These are phyloP conservation scores for Felis chaus DNA, from an alignment of 2,113 vertebrate species.

Conservation along the genomic window DNA sequence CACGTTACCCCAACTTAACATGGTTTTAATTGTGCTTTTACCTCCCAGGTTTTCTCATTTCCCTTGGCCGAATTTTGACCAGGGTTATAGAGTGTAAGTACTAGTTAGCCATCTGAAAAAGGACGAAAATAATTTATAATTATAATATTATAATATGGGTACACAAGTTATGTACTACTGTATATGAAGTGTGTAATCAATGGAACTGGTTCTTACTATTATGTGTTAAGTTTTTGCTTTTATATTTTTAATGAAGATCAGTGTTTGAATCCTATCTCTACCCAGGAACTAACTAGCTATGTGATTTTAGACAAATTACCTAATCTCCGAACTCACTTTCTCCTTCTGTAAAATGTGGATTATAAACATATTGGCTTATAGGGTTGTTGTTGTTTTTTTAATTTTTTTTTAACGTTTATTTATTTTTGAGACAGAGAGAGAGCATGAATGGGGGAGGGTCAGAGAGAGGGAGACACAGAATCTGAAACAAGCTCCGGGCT, in stretches of 20 bases:
- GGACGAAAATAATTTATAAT: not conserved
- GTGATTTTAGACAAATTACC: not conserved
- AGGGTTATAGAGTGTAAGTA: not conserved
- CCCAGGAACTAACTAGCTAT: not conserved
- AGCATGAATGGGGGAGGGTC: no score
- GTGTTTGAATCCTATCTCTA: not conserved
- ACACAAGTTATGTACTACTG: not conserved
- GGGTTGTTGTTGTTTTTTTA: not conserved
- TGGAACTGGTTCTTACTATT: not conserved
- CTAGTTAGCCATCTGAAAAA: not conserved
- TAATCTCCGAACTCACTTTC: not conserved
- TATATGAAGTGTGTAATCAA: not conserved
- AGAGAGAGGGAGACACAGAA: no score
- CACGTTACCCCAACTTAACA: conserved; percentile 60
- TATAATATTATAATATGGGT: not conserved
- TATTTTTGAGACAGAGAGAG: no score
- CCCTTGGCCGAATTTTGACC: conserved; percentile 39
- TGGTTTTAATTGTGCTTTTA: conserved; percentile 54
- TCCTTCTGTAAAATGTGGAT: conserved; percentile 8
- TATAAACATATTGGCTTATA: not conserved
- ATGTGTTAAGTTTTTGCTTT: not conserved
- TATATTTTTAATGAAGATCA: not conserved
- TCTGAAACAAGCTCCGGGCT: no score
- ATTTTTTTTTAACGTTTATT: no score
- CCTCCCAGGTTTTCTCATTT: conserved; percentile 51